Evolutionary conservation across 92 coral and sea anemone genomes (phyloP), one percentile per base, ranked within the genome.

Genomic region (Umimayanthus chanpuru): DNA sequence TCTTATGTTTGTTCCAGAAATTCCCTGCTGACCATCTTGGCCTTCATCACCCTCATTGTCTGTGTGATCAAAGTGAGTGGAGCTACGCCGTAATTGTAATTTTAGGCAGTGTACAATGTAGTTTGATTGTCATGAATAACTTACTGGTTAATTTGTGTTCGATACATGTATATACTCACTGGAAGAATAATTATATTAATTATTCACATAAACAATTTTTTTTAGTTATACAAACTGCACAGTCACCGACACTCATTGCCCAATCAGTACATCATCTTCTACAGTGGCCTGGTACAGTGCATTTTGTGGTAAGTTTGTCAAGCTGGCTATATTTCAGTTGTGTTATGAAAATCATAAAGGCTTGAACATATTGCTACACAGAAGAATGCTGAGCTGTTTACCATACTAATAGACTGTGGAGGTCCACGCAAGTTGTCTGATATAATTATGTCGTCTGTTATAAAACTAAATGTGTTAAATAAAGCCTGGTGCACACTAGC

Each of bases 201-300:
- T 14, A 12, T 53, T 12, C 12, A 11, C n/a, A 7, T 79, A 79
- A 26, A 16, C 32, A 84, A 20, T 21, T 30, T 50, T 71, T 82
- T 74, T 38, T 66, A 96, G 99, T 91, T 96, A 14, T 87, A 89
- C 91, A 90, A 94, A 76, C 91, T 96, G 75, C 96, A 95, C 82
- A 89, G 89, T 20, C 96, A 96, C 36, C 96, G 92, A 6, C 99
- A 96, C 73, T 96, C 99, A 23, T 81, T 95, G 58, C 92, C 93
- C 2, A 96, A 96, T 87, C 99, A 96, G 88, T 96, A 96, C 56
- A 89, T 96, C 61, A 90, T 96, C 85, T 96, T 95, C 90, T 91
- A 95, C 80, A 92, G 98, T 92, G 99, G 98, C 25, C 88, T 96
- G 73, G 86, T 92, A 23, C 93, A 96, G 86, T 95, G 95, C 66